Evolutionary conservation across 2,888 invertebrate species (phyloP).

Genomic region (Caenorhabditis sp.): DNA sequence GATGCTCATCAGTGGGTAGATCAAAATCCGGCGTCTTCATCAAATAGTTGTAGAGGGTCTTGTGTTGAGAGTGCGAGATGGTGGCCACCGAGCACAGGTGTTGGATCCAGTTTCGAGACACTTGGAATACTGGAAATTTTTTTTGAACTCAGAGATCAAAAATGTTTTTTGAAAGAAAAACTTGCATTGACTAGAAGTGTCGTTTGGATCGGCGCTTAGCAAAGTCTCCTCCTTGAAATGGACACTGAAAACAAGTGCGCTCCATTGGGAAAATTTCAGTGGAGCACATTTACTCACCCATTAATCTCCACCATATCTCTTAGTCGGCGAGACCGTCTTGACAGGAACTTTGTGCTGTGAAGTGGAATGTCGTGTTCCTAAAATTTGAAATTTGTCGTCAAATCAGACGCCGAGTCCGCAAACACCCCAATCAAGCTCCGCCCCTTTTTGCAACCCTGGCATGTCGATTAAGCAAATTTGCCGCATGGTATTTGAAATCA

Average conservation of each 20-base stretch:
- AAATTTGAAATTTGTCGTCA: too few species aligned
- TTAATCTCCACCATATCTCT: constrained; percentile 65
- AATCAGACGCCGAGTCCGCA: too few species aligned
- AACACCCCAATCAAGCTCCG: too few species aligned
- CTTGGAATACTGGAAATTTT: constrained; percentile 58
- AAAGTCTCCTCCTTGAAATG: constrained; percentile 58
- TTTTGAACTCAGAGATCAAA: too few species aligned
- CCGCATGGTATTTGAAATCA: too few species aligned
- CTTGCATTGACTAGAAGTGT: constrained; percentile 55
- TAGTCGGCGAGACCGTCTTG: constrained; percentile 52
- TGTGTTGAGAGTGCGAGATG: constrained; percentile 56
- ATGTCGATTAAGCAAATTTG: too few species aligned
- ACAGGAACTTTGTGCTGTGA: constrained; percentile 64
- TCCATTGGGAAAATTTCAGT: background rate
- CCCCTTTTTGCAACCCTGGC: too few species aligned
- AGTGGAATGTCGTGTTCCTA: constrained; percentile 70
- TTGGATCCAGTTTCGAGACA: constrained; percentile 59
- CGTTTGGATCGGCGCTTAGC: constrained; percentile 48
- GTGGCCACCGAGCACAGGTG: constrained; percentile 63
- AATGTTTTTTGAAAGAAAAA: too few species aligned
- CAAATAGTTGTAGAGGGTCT: constrained; percentile 49
- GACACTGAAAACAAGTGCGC: constrained; percentile 36
- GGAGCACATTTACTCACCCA: constrained; percentile 33
- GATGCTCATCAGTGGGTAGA: constrained; percentile 39
- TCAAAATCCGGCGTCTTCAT: constrained; percentile 50